phyloP scores from a whole-genome alignment of 1,140 invertebrate genomes.

The Batillaria attramentaria region DNA sequence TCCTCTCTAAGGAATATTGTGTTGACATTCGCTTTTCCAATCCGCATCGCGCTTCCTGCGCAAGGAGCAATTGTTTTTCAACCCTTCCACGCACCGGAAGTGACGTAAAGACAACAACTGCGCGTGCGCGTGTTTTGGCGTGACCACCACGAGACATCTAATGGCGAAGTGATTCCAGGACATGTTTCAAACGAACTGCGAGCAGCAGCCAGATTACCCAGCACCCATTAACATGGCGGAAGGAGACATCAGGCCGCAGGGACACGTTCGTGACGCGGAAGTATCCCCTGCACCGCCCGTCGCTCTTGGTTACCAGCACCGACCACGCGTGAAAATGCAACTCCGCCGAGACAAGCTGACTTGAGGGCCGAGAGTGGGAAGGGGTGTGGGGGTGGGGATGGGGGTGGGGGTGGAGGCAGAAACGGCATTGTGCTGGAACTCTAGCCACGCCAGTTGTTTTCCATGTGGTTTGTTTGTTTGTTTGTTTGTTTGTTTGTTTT shows the following conservation, averaged over 20 bases:
- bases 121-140: conserved; percentile 23
- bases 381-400: too few species aligned
- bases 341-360: too few species aligned
- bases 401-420: too few species aligned
- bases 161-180: conserved; percentile 20
- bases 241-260: conserved; percentile 22
- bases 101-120: conserved; percentile 32
- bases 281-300: conserved; percentile 19
- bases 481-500: too few species aligned
- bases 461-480: too few species aligned
- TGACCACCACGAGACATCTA: conserved; percentile 25
- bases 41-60: conserved; percentile 23
- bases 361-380: too few species aligned
- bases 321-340: conserved; percentile 2
- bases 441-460: too few species aligned
- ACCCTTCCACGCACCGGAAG: conserved; percentile 24
- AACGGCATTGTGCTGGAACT: too few species aligned
- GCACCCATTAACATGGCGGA: conserved; percentile 28
- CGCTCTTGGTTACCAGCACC: conserved; percentile 19
- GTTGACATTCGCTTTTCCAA: conserved; percentile 36
- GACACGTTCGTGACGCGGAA: conserved; percentile 28
- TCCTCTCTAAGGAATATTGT: conserved; percentile 29
- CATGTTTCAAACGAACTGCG: conserved; percentile 31
- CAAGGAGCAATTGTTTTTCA: conserved; percentile 32
- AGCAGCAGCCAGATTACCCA: conserved; percentile 22